Evolutionary conservation across 1,140 invertebrate species (phyloP).

Genomic region (Lepidostoma basale): DNA sequence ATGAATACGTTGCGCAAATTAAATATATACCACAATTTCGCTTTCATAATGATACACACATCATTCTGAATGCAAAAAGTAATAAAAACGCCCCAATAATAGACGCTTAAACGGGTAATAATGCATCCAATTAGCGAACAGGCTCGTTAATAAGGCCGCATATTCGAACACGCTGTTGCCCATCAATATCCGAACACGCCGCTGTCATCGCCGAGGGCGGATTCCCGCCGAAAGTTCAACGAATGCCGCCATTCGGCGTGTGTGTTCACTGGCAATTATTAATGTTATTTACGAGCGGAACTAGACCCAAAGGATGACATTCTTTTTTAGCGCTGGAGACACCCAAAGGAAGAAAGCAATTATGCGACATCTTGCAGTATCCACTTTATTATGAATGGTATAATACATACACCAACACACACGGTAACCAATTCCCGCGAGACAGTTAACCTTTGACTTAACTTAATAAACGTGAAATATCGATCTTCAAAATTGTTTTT

Average conservation of each 20-base stretch:
- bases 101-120: not conserved
- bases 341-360: not conserved
- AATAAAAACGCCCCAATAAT: not conserved
- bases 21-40: no score
- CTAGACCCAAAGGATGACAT: not conserved
- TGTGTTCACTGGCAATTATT: not conserved
- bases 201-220: not conserved
- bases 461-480: no score
- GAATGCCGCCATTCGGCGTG: not conserved
- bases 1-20: no score
- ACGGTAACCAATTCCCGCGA: no score
- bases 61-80: no score
- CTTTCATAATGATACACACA: no score
- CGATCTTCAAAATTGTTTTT: no score
- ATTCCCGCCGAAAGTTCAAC: not conserved
- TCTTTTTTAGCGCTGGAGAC: not conserved
- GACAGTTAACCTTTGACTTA: no score
- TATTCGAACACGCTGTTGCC: not conserved
- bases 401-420: no score
- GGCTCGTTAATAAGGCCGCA: not conserved
- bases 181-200: not conserved
- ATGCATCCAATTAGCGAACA: not conserved
- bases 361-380: not conserved
- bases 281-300: slow-evolving; percentile 1
- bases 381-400: no score